Conservation (phyloP, 1,140 invertebrate species). For the Bicyclus anynana region DNA sequence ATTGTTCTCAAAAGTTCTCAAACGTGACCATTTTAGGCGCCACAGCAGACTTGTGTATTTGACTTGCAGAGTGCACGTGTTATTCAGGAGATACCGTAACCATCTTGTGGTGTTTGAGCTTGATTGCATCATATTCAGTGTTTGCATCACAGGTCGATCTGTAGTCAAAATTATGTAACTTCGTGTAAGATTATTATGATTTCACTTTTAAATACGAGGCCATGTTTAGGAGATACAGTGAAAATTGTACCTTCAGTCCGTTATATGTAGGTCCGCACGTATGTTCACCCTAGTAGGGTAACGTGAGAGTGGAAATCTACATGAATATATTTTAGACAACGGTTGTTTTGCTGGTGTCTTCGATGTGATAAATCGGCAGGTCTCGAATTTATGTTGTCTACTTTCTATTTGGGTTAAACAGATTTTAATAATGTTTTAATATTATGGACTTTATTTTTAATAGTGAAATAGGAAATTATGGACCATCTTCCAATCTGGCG, state of each 20-base stretch:
- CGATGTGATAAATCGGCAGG: background rate
- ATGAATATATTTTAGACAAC: background rate
- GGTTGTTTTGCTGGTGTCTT: background rate
- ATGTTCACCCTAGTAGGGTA: background rate
- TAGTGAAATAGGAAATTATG: too few species aligned
- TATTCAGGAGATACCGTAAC: slow-evolving; percentile 42
- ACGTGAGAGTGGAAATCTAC: background rate
- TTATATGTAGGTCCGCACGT: too few species aligned
- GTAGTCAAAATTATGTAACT: slow-evolving; percentile 48
- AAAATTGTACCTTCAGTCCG: background rate
- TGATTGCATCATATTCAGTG: slow-evolving; percentile 32
- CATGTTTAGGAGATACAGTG: slow-evolving; percentile 10
- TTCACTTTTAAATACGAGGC: slow-evolving; percentile 41
- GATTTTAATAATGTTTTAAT: too few species aligned
- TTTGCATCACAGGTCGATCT: slow-evolving; percentile 48
- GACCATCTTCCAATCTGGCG: too few species aligned
- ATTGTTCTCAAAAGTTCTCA: too few species aligned
- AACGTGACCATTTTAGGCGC: slow-evolving; percentile 16
- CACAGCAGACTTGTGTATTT: slow-evolving; percentile 26
- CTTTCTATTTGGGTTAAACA: too few species aligned
- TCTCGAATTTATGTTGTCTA: too few species aligned
- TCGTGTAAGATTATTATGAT: slow-evolving; percentile 40
- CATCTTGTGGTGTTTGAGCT: slow-evolving; percentile 27
- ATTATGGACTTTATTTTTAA: too few species aligned
- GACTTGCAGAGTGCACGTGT: slow-evolving; percentile 52